phyloP scores from a whole-genome alignment of 1,140 invertebrate species.

The Wiebesia pumilae region DNA sequence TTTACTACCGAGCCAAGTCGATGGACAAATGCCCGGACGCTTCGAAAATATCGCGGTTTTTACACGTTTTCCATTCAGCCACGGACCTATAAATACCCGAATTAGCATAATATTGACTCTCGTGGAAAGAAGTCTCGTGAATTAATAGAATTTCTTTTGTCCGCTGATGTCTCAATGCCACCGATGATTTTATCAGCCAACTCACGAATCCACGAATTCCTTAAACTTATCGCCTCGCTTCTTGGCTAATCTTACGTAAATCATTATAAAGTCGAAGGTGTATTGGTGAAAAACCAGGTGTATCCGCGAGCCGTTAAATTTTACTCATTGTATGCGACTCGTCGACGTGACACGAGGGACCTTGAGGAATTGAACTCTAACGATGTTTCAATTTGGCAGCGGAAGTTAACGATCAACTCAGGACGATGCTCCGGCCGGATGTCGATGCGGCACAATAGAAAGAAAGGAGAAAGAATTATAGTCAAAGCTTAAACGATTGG shows the following conservation, averaged over 20 bases:
- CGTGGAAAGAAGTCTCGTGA: background rate
- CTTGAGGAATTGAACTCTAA: background rate
- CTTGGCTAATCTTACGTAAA: background rate
- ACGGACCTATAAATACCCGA: background rate
- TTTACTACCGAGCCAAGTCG: background rate
- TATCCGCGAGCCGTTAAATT: background rate
- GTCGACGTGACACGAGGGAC: background rate
- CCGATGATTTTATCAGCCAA: background rate
- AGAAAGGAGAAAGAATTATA: background rate
- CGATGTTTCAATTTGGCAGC: background rate
- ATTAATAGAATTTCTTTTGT: background rate
- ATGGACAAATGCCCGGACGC: no score
- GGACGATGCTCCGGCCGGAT: background rate
- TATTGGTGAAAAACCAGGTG: background rate
- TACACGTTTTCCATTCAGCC: background rate
- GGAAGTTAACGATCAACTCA: no score
- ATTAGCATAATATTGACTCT: conserved; percentile 14
- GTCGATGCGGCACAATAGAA: background rate
- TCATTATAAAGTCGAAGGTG: background rate
- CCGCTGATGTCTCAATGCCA: background rate
- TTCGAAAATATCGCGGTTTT: background rate
- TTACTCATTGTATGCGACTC: background rate
- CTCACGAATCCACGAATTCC: background rate
- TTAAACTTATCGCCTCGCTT: background rate
- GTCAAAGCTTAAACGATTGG: background rate